Percentiles rank a stretch among this genome's conserved stretches.
Conservation (phyloP, 2,888 invertebrate species). For the Andrena marginata region DNA sequence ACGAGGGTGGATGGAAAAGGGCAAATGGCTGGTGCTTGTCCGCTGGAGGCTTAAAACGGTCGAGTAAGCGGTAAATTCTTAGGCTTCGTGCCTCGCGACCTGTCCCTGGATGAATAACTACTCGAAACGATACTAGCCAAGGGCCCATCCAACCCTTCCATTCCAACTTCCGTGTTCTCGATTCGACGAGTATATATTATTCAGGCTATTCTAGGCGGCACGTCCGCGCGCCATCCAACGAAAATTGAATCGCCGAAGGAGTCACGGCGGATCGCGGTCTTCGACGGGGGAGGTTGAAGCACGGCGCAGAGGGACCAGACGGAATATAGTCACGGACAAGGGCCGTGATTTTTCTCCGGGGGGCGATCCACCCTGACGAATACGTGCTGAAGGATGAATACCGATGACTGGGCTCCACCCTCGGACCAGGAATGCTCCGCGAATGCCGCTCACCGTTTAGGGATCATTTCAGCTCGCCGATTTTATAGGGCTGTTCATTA, state of each 20-base stretch:
- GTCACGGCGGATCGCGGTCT: conserved; percentile 35
- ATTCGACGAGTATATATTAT: conserved; percentile 66
- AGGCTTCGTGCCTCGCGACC: conserved; percentile 63
- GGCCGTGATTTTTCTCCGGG: conserved; percentile 63
- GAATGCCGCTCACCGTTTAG: conserved; percentile 34
- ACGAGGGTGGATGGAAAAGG: conserved; percentile 34
- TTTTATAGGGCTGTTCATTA: conserved; percentile 32
- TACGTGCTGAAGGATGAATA: conserved; percentile 64
- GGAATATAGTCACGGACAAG: conserved; percentile 60
- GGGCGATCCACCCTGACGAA: conserved; percentile 51
- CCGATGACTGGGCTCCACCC: conserved; percentile 24
- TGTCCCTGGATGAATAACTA: conserved; percentile 57
- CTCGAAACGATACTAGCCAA: conserved; percentile 57
- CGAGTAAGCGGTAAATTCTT: conserved; percentile 78
- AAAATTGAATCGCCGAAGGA: conserved; percentile 59
- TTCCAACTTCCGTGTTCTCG: conserved; percentile 17
- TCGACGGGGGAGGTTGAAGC: conserved; percentile 8
- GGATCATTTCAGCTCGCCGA: conserved; percentile 20
- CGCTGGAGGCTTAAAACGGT: conserved; percentile 74
- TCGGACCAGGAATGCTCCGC: conserved; percentile 16
- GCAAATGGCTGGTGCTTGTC: conserved; percentile 68
- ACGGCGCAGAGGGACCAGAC: conserved; percentile 1
- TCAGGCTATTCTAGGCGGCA: conserved; percentile 61
- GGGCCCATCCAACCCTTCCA: conserved; percentile 30
- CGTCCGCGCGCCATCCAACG: conserved; percentile 34